Base-by-base conservation (phyloP, 2,113 vertebrate genomes). In the Rhinolophus sinicus region DNA sequence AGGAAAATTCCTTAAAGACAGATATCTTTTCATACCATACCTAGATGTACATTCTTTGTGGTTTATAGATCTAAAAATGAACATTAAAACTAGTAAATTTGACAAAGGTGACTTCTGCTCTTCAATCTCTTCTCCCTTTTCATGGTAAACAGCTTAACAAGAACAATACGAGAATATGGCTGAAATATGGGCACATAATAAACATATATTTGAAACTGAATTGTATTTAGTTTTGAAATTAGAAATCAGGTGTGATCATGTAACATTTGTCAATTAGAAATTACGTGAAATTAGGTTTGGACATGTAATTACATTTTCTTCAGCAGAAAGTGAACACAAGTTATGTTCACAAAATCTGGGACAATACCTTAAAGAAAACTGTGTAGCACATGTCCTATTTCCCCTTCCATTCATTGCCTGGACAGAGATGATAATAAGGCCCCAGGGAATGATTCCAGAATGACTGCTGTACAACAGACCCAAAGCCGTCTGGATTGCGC, bases 91-190 rank as follows among this genome's bases (percentile, higher is more conserved):
- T 84, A 30, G 83, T 64, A 78, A 88, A 88, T 3, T 7, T 78
- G 35, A 84, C 80, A 78, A 67, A 62, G 88, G 26, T 8, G 26
- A 40, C 15, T 50, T 58, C 40, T 69, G n/a, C 62, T 85, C 80
- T 40, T 84, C 80, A 95, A 76, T 52, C 18, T 69, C 24, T 33
- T 69, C 33, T 90, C 50, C 28, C 60, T 38, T 84, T 69, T 60
- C 40, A 60, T 50, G 60, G 40, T 70, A 78, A 85, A 69, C 52
- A 69, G 72, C 65, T 81, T 69, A 77, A 47, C 11, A 75, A 38
- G 54, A 69, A 62, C 21, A 76, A 90, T 4, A 84, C 40, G 35
- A 75, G 77, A 84, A 52, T 40, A 35, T 70, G 58, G 9, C 28
- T 80, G n/a, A 35, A 52, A 35, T 19, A 33, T 2, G 2, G 52